A percentile compares a stretch with the other conserved stretches of the same genome.
Conservation (phyloP, 2,797 vertebrate species). For the Anguilla obscura region DNA sequence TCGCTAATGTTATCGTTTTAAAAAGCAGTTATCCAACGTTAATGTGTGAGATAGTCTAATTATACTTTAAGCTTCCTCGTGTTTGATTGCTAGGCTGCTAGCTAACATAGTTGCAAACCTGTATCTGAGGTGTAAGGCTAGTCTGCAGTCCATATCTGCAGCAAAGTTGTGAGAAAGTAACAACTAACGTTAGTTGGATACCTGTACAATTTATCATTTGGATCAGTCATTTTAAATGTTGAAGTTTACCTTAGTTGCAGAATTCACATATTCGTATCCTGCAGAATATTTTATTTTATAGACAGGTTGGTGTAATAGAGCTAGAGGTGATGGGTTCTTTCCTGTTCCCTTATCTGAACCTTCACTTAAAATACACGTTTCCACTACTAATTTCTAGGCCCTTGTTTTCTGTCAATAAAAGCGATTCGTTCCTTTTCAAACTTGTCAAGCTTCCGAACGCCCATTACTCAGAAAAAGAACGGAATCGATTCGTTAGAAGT, state of each 20-base stretch:
- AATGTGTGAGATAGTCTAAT: too few relatives aligned
- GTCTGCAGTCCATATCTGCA: too few relatives aligned
- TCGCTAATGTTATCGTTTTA: too few relatives aligned
- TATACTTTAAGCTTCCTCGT: too few relatives aligned
- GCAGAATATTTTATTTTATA: not conserved
- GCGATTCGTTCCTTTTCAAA: constrained; percentile 15
- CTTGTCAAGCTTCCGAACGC: constrained; percentile 13
- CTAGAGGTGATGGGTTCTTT: constrained; percentile 54
- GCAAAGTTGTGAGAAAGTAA: not conserved
- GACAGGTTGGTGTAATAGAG: not conserved
- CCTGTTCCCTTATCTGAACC: constrained; percentile 49
- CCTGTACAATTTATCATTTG: not conserved
- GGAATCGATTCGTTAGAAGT: constrained; percentile 5
- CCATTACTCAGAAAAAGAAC: constrained; percentile 51
- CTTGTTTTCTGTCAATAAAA: constrained; percentile 29
- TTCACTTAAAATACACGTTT: constrained; percentile 44
- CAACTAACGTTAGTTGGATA: not conserved
- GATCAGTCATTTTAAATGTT: not conserved
- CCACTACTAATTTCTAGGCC: constrained; percentile 39
- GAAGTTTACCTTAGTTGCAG: not conserved
- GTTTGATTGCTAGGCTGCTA: too few relatives aligned
- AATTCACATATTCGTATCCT: not conserved
- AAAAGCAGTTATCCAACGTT: too few relatives aligned
- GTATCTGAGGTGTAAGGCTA: too few relatives aligned
- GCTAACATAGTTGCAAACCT: too few relatives aligned